These are phyloP conservation scores for Tipula confusa DNA, from an alignment of 2,888 invertebrate species.

Conservation along the genomic window DNA sequence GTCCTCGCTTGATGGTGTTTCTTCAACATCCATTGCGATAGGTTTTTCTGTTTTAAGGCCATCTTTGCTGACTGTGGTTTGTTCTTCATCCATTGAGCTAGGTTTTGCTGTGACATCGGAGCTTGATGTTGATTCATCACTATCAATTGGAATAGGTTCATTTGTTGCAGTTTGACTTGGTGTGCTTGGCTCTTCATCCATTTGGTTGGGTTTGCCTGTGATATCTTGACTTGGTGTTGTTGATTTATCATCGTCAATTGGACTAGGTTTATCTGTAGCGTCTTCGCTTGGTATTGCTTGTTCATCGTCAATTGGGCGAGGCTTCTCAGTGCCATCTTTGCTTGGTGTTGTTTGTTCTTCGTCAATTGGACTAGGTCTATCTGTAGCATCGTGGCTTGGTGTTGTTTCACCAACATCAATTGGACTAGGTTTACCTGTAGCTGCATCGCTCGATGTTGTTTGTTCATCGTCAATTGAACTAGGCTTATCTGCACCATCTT, in stretches of 20 bases:
- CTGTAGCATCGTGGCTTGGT: constrained; percentile 33
- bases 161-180: not conserved
- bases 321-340: constrained; percentile 32
- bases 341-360: constrained; percentile 34
- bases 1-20: too few relatives aligned
- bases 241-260: not conserved
- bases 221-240: not conserved
- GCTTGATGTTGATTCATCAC: too few relatives aligned
- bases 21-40: too few relatives aligned
- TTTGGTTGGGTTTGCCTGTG: not conserved
- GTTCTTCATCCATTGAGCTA: constrained; percentile 32
- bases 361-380: constrained; percentile 34
- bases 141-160: not conserved
- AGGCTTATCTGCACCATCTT: not conserved
- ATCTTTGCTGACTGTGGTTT: constrained; percentile 33
- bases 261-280: constrained; percentile 20
- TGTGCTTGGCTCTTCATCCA: not conserved
- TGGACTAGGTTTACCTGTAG: not conserved
- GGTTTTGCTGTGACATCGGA: not conserved
- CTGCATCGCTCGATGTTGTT: not conserved
- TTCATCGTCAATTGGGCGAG: constrained; percentile 37
- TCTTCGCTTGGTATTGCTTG: constrained; percentile 34
- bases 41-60: too few relatives aligned
- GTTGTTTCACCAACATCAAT: constrained; percentile 34
- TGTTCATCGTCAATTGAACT: not conserved